Percentiles rank a stretch among this genome's conserved stretches.
These are phyloP conservation scores for Phrynosoma blainvillii DNA, from an alignment of 2,113 vertebrate genomes.

Conservation along the genomic window DNA sequence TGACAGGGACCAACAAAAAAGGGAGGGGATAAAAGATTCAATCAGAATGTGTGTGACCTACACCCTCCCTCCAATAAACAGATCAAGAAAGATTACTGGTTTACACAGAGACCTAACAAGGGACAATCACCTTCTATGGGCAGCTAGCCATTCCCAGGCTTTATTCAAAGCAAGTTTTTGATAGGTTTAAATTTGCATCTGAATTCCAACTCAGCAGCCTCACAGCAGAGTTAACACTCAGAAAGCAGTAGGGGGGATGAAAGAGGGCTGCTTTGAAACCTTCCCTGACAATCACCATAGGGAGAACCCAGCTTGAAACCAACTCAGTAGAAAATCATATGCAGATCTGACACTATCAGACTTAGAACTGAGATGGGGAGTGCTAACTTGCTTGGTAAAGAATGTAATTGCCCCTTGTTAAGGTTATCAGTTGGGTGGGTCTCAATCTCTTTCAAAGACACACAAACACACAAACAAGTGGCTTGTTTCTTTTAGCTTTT, in stretches of 20 bases:
- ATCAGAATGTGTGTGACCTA: background rate
- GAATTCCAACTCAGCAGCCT: constrained; percentile 10
- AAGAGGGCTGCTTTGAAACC: background rate
- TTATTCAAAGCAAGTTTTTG: background rate
- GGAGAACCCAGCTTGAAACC: background rate
- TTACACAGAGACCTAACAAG: background rate
- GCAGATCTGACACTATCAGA: constrained; percentile 5
- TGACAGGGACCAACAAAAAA: background rate
- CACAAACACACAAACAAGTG: background rate
- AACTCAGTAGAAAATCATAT: background rate
- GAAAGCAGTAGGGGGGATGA: background rate
- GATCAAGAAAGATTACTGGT: constrained; percentile 1
- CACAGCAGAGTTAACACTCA: background rate
- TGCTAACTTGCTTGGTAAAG: background rate
- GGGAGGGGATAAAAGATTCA: background rate
- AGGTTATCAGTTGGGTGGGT: background rate
- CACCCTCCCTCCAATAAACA: background rate
- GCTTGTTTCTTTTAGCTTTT: background rate
- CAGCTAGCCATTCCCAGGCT: background rate
- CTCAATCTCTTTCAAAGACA: background rate
- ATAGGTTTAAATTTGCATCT: constrained; percentile 25
- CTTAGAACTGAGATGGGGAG: background rate
- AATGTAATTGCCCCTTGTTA: background rate
- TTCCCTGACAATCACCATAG: background rate
- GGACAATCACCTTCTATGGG: constrained; percentile 5